These are phyloP conservation scores for Parnassius orleans DNA, from an alignment of 2,888 invertebrate species.

Conservation along the genomic window DNA sequence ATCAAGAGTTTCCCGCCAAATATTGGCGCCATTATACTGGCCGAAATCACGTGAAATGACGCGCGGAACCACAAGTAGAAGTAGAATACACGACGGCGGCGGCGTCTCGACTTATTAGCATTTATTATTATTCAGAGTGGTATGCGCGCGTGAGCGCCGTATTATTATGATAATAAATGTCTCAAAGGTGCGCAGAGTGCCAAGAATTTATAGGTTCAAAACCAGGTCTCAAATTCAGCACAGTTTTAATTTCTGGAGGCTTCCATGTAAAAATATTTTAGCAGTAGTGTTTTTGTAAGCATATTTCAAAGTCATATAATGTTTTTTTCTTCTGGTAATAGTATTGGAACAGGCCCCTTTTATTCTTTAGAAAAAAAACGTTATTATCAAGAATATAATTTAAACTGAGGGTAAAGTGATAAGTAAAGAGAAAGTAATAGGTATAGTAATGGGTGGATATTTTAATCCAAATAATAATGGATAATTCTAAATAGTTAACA, in stretches of 20 bases:
- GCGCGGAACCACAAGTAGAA: slow-evolving; percentile 31
- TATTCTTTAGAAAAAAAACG: too few species aligned
- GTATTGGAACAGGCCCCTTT: too few species aligned
- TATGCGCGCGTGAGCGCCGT: slow-evolving; percentile 33
- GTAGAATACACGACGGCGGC: slow-evolving; percentile 28
- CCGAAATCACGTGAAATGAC: slow-evolving; percentile 38
- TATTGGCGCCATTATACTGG: slow-evolving; percentile 35
- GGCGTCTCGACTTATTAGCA: slow-evolving; percentile 44
- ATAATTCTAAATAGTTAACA: too few species aligned
- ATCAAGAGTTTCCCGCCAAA: slow-evolving; percentile 32
- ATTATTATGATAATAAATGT: slow-evolving; percentile 45
- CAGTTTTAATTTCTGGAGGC: slow-evolving; percentile 26
- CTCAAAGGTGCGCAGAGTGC: slow-evolving; percentile 30
- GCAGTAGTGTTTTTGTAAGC: not conserved
- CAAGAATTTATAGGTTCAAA: slow-evolving; percentile 29
- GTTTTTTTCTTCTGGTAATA: too few species aligned
- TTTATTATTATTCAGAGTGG: slow-evolving; percentile 45
- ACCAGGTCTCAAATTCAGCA: slow-evolving; percentile 29
- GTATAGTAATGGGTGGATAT: too few species aligned
- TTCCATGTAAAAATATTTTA: not conserved
- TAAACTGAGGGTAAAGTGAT: too few species aligned
- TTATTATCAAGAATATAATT: too few species aligned
- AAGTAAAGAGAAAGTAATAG: too few species aligned
- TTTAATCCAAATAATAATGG: too few species aligned
- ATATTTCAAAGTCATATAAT: too few species aligned